These are phyloP conservation scores for Spodoptera litura DNA, from an alignment of 1,140 invertebrate species.

Conservation along the genomic window DNA sequence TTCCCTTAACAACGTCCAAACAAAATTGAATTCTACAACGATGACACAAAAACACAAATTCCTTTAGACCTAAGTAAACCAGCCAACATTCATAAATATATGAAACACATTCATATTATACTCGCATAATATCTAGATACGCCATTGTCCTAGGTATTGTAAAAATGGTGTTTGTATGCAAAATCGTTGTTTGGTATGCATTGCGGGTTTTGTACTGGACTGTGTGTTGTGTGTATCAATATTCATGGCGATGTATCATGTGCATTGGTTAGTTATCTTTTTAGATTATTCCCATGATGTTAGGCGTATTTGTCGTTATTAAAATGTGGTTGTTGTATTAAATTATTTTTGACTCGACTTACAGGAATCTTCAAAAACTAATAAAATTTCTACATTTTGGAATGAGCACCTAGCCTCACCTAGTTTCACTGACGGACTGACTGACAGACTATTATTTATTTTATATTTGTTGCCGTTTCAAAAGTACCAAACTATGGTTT, in stretches of 20 bases:
- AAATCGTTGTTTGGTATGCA: constrained; percentile 74
- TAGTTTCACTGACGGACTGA: too few relatives aligned
- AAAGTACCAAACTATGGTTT: too few relatives aligned
- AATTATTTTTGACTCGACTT: too few relatives aligned
- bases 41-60: background rate
- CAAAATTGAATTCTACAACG: too few relatives aligned
- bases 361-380: too few relatives aligned
- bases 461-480: too few relatives aligned
- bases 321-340: too few relatives aligned
- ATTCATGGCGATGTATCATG: constrained; percentile 63
- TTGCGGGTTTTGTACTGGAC: constrained; percentile 51
- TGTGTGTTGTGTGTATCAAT: constrained; percentile 67
- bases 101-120: constrained; percentile 6
- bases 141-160: constrained; percentile 63
- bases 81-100: background rate
- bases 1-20: too few relatives aligned
- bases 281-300: constrained; percentile 5
- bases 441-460: too few relatives aligned
- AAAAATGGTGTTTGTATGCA: constrained; percentile 80
- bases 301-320: background rate
- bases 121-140: constrained; percentile 57
- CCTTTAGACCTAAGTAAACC: background rate
- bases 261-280: background rate
- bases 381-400: too few relatives aligned
- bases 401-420: too few relatives aligned